Conservation (phyloP, 2,888 invertebrate genomes). For the Drosophila pegasa region DNA sequence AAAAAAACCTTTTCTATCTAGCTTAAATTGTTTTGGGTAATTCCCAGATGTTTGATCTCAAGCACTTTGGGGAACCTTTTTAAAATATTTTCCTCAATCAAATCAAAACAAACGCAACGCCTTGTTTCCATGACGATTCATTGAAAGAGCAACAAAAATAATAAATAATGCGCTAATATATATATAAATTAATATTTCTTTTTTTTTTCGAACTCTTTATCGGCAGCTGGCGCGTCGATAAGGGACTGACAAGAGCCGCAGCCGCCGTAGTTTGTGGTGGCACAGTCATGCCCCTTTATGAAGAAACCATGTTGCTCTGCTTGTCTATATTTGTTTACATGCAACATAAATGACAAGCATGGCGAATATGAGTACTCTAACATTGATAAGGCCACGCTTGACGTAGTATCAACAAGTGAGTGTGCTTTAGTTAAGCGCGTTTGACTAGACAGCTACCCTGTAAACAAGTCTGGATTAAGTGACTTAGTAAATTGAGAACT, state of each 20-base stretch:
- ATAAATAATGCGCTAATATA: conserved; percentile 18
- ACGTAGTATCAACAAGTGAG: conserved; percentile 18
- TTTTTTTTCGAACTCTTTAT: conserved; percentile 33
- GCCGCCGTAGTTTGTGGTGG: conserved; percentile 23
- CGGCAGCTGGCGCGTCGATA: conserved; percentile 31
- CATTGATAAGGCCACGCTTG: conserved; percentile 19
- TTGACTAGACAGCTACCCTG: conserved; percentile 1
- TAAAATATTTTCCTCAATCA: background rate
- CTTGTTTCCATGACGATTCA: conserved; percentile 20
- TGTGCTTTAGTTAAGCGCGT: background rate
- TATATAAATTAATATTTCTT: background rate
- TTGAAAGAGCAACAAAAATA: conserved; percentile 23
- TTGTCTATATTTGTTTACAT: conserved; percentile 51
- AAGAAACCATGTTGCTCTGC: conserved; percentile 43
- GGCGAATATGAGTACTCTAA: conserved; percentile 18
- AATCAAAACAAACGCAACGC: conserved; percentile 22
- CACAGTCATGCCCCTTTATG: conserved; percentile 66
- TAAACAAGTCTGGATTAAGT: background rate
- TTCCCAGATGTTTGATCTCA: background rate
- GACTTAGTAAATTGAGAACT: background rate
- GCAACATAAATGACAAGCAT: conserved; percentile 30
- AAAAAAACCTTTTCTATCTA: background rate
- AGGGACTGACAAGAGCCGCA: conserved; percentile 15
- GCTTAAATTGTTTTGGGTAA: background rate
- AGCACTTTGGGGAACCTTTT: background rate